phyloP scores from a whole-genome alignment of 2,113 vertebrate genomes.

The Phoxinus phoxinus region DNA sequence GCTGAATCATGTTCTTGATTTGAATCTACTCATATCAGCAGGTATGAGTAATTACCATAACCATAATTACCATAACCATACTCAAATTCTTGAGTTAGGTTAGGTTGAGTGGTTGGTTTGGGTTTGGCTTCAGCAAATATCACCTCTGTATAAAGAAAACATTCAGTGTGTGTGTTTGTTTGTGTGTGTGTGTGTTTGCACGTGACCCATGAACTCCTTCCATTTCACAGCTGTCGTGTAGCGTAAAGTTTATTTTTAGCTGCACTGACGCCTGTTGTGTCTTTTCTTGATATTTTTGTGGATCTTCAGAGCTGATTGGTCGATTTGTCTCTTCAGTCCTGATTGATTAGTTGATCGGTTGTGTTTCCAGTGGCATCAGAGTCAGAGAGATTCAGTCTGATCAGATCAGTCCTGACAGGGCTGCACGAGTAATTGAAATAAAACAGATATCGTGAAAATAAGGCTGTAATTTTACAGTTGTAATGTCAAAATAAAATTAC shows the following conservation, averaged over 20 bases:
- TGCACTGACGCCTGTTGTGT: constrained; percentile 34
- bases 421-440: not conserved
- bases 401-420: not conserved
- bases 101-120: too few relatives aligned
- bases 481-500: not conserved
- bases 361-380: not conserved
- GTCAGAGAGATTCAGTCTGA: not conserved
- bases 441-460: not conserved
- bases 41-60: too few relatives aligned
- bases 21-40: too few relatives aligned
- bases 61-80: too few relatives aligned
- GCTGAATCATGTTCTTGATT: too few relatives aligned
- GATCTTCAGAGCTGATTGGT: constrained; percentile 16
- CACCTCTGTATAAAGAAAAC: not conserved
- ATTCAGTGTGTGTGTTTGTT: not conserved
- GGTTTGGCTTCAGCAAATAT: not conserved
- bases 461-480: not conserved
- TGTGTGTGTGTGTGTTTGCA: not conserved
- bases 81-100: too few relatives aligned
- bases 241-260: constrained; percentile 56
- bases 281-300: constrained; percentile 28
- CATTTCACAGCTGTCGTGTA: constrained; percentile 48
- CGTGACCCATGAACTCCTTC: constrained; percentile 18
- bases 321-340: not conserved
- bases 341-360: not conserved